A percentile compares a stretch with the other conserved stretches of the same genome.
phyloP scores from a whole-genome alignment of 53 echinoderm and acorn worm species.

The Actinopyga echinites region DNA sequence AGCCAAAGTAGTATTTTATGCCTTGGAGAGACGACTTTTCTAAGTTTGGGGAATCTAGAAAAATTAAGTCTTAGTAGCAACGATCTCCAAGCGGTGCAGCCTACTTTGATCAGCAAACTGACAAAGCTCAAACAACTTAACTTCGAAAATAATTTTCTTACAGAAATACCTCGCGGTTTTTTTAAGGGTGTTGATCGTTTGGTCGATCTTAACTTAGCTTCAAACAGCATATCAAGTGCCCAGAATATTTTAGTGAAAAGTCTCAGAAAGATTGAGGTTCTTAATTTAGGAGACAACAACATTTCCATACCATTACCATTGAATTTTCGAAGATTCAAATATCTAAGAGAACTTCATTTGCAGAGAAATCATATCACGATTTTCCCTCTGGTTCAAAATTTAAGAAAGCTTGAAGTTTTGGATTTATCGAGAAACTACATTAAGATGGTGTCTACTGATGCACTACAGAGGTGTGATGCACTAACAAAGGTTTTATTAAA shows the following conservation, averaged over 20 bases:
- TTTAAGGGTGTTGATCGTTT: not conserved
- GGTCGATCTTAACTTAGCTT: not conserved
- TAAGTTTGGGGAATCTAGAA: not conserved
- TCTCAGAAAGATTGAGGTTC: not conserved
- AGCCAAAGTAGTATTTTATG: not conserved
- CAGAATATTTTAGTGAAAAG: not conserved
- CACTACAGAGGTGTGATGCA: not conserved
- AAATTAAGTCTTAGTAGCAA: not conserved
- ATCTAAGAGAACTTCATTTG: slow-evolving; percentile 4
- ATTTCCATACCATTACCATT: slow-evolving; percentile 13
- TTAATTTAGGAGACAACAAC: not conserved
- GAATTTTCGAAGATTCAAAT: slow-evolving; percentile 8
- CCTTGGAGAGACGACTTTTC: not conserved
- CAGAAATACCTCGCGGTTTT: slow-evolving; percentile 3
- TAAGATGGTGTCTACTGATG: not conserved
- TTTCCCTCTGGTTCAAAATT: slow-evolving; percentile 9
- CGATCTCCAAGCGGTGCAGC: not conserved
- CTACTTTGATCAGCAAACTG: not conserved
- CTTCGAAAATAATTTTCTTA: not conserved
- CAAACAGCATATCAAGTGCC: not conserved
- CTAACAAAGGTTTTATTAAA: not conserved
- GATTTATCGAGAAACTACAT: slow-evolving; percentile 1
- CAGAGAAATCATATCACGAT: not conserved
- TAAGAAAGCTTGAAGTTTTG: not conserved
- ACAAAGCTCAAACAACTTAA: not conserved